These are phyloP conservation scores for Ommatoiulus sabulosus DNA, from an alignment of 2,888 invertebrate genomes.

Conservation along the genomic window DNA sequence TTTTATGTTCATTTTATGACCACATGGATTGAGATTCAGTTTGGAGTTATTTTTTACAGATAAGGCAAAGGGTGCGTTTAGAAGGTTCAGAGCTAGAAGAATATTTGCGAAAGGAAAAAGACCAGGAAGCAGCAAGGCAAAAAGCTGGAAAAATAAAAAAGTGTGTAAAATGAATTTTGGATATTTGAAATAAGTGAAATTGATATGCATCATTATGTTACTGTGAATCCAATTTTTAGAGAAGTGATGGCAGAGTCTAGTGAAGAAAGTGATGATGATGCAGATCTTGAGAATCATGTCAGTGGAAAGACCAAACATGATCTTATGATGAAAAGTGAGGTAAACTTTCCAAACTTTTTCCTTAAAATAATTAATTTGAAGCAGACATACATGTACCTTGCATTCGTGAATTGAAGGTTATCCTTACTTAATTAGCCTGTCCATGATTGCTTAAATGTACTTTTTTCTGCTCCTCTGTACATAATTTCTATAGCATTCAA, in stretches of 20 bases:
- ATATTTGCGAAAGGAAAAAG: conserved; percentile 68
- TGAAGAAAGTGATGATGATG: conserved; percentile 85
- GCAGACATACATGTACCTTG: too few species aligned
- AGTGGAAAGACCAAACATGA: conserved; percentile 85
- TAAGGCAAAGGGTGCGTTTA: conserved; percentile 69
- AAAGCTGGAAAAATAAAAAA: conserved; percentile 63
- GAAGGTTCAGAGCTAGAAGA: conserved; percentile 73
- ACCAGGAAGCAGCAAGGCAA: conserved; percentile 66
- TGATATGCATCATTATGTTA: neutral
- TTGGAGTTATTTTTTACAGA: conserved; percentile 64
- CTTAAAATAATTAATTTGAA: too few species aligned
- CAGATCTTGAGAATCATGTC: conserved; percentile 80
- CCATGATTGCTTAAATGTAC: too few species aligned
- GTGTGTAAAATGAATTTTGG: conserved; percentile 3
- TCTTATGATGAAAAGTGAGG: conserved; percentile 74
- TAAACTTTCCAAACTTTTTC: too few species aligned
- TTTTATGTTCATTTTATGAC: neutral
- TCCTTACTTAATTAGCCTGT: too few species aligned
- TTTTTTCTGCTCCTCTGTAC: too few species aligned
- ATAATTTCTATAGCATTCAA: too few species aligned
- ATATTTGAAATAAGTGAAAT: neutral
- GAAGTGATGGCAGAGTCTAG: conserved; percentile 72
- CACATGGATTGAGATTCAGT: neutral
- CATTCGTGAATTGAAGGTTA: too few species aligned
- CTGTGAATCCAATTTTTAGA: neutral